Evolutionary conservation across 1,140 invertebrate species (phyloP).

Genomic region (Daktulosphaira vitifoliae): DNA sequence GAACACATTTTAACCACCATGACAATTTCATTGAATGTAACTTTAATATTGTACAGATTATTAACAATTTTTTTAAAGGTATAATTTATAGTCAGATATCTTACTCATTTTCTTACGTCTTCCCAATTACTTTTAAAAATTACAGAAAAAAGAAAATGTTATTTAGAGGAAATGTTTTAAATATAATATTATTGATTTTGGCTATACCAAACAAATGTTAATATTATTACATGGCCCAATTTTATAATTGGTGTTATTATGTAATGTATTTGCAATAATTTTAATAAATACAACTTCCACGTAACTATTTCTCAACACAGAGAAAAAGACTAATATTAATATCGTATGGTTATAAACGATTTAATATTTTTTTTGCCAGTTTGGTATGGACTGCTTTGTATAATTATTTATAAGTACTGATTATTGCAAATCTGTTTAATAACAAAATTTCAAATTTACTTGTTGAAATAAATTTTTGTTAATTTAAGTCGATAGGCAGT

Average conservation of each 20-base stretch:
- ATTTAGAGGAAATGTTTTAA: neutral
- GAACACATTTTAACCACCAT: too few species aligned
- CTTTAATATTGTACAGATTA: conserved; percentile 6
- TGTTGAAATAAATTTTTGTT: conserved; percentile 27
- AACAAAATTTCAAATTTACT: conserved; percentile 7
- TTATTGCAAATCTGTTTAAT: conserved; percentile 16
- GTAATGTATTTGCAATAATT: too few species aligned
- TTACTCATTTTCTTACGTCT: conserved; percentile 1
- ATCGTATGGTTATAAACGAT: neutral
- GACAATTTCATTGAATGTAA: too few species aligned
- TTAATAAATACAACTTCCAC: too few species aligned
- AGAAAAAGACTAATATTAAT: conserved; percentile 4
- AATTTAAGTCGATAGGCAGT: conserved; percentile 3
- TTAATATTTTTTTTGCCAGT: neutral
- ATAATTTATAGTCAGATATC: neutral
- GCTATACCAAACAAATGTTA: neutral
- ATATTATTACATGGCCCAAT: too few species aligned
- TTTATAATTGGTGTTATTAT: too few species aligned
- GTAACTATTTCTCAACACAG: neutral
- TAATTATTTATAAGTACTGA: conserved; percentile 25
- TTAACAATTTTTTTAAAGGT: neutral
- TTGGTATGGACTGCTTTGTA: neutral
- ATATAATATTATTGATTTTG: conserved; percentile 4
- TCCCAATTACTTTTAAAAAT: conserved; percentile 13
- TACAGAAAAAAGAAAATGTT: neutral